A percentile compares a stretch with the other conserved stretches of the same genome.
phyloP scores from a whole-genome alignment of 2,113 vertebrate genomes.

The Bettongia penicillata region DNA sequence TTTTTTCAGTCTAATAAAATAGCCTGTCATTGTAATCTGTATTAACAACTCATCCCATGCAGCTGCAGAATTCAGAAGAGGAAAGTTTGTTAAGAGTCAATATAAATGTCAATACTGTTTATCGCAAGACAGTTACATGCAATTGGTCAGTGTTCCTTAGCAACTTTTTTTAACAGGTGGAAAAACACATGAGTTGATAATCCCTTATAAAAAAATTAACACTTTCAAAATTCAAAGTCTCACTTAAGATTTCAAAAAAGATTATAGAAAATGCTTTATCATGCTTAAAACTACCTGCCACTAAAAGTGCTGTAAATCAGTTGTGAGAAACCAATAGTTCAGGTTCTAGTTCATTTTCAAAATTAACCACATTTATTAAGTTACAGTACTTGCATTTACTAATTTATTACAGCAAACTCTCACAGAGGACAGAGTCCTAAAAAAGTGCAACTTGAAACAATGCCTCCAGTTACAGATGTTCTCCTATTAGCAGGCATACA shows the following conservation, averaged over 20 bases:
- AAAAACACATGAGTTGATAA: background rate
- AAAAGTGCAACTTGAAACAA: constrained; percentile 1
- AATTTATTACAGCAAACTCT: background rate
- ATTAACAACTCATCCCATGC: background rate
- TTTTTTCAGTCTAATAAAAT: background rate
- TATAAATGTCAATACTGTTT: background rate
- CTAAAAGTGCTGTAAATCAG: background rate
- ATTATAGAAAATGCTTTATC: background rate
- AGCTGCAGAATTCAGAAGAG: background rate
- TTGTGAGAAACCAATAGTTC: background rate
- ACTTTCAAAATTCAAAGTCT: background rate
- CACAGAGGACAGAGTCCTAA: background rate
- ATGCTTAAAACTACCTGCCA: background rate
- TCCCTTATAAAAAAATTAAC: background rate
- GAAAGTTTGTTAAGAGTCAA: background rate
- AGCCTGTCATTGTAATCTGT: background rate
- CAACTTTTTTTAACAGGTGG: background rate
- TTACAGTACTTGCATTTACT: background rate
- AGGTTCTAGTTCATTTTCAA: constrained; percentile 3
- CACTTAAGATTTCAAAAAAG: background rate
- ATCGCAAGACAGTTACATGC: background rate
- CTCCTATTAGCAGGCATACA: background rate
- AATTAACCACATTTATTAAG: background rate
- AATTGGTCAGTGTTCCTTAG: background rate
- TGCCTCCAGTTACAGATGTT: background rate